Conservation (phyloP, 23 tunicate species). For the Aplidium turbinatum region DNA sequence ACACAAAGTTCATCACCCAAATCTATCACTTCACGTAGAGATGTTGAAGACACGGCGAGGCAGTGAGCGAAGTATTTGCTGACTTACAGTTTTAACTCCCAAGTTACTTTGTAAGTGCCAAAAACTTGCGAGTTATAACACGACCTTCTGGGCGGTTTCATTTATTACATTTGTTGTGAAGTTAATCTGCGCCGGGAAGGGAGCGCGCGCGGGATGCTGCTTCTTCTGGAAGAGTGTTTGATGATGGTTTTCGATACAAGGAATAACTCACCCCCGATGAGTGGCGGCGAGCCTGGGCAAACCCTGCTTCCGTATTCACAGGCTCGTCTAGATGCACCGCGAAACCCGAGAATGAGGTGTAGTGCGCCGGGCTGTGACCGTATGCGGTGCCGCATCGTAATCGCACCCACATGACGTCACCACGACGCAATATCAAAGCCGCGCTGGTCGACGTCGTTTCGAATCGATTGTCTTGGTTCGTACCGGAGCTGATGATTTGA, state of each 20-base stretch:
- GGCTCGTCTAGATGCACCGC: conserved; percentile 63
- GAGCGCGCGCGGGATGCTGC: conserved; percentile 45
- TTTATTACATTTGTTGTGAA: too few species aligned
- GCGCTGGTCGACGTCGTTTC: conserved; percentile 92
- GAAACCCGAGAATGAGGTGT: conserved; percentile 94
- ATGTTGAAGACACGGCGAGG: too few species aligned
- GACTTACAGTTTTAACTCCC: too few species aligned
- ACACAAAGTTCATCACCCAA: too few species aligned
- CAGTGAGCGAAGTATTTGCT: too few species aligned
- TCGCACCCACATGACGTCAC: conserved; percentile 95
- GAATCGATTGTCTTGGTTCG: conserved; percentile 84
- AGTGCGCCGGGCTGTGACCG: conserved; percentile 86
- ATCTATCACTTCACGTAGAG: too few species aligned
- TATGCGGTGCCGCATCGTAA: conserved; percentile 86
- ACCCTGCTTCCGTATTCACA: conserved; percentile 30
- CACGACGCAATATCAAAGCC: conserved; percentile 63
- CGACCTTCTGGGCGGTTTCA: too few species aligned
- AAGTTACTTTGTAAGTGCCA: too few species aligned
- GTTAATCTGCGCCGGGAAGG: neutral
- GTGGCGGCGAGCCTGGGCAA: conserved; percentile 16
- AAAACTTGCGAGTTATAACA: too few species aligned
- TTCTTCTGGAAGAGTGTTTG: conserved; percentile 18
- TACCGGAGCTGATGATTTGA: conserved; percentile 78
- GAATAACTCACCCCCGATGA: conserved; percentile 22
- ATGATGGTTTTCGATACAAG: conserved; percentile 32